These are phyloP conservation scores for Myxocyprinus asiaticus DNA, from an alignment of 2,113 vertebrate genomes.

Conservation along the genomic window DNA sequence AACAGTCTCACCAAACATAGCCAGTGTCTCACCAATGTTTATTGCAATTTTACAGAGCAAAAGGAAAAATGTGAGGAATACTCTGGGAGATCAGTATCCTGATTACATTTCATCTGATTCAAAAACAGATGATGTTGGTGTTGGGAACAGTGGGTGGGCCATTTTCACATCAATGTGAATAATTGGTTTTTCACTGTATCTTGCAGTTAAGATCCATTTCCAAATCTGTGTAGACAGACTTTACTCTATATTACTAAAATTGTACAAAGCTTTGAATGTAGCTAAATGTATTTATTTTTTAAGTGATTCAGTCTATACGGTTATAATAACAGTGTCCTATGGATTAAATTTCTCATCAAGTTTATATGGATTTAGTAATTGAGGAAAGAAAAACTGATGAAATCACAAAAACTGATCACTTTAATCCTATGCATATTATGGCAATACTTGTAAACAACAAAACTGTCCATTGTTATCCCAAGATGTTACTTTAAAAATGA, in stretches of 20 bases:
- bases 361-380: too few species aligned
- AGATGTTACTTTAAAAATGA: not conserved
- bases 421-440: not conserved
- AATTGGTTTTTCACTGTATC: slow-evolving; percentile 5
- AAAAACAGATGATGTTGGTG: slow-evolving; percentile 3
- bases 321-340: too few species aligned
- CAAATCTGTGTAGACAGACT: not conserved
- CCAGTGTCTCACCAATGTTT: not conserved
- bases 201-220: slow-evolving; percentile 9
- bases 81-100: slow-evolving; percentile 31
- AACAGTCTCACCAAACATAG: not conserved
- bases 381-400: too few species aligned
- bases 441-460: not conserved
- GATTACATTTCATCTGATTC: not conserved
- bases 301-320: not conserved
- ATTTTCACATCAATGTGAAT: not conserved
- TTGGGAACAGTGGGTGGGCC: slow-evolving; percentile 6
- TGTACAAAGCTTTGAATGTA: slow-evolving; percentile 6
- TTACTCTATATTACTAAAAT: not conserved
- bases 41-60: slow-evolving; percentile 45
- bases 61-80: slow-evolving; percentile 43
- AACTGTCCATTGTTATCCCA: too few species aligned
- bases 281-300: not conserved
- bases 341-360: too few species aligned
- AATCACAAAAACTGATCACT: too few species aligned